Base-by-base conservation (phyloP, 2,113 vertebrate species). In the Leucoraja erinaceus region DNA sequence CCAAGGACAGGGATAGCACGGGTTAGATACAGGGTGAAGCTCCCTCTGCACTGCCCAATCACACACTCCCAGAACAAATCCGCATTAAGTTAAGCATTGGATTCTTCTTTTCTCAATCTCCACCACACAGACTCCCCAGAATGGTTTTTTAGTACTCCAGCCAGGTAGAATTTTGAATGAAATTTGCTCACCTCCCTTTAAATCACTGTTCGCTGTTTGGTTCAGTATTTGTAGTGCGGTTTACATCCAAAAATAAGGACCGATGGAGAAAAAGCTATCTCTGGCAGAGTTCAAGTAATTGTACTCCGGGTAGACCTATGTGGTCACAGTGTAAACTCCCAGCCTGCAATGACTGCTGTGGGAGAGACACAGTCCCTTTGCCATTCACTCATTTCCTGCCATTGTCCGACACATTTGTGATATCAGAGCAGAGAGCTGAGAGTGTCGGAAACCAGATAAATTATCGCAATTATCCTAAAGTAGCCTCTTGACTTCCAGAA, bases 381-480 rank as follows among this genome's bases (percentile, higher is more conserved):
- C 95, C 94, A 72, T 94, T 94, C 94, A 94, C 94, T 95, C 94
- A 94, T 95, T 97, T 98, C 97, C 97, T 98, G 97, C 96, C 96
- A 97, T 98, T 98, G 96, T 97, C 96, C 95, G 92, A 94, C 94
- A 92, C 93, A 78, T 95, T 94, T 94, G 93, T 94, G 93, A 94
- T 93, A 93, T 94, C 95, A 90, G 75, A 76, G 94, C 93, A 84
- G 93, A 94, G 93, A 94, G 93, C 94, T 94, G 93, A 94, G 96
- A 95, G 95, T 96, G 96, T 96, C 95, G 96, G 95, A 97, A 96
- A 94, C 94, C 93, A 96, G 96, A 97, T 96, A 96, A 96, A 95
- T 93, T 93, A 93, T 93, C 77, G 31, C 94, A 93, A 94, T 95
- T 96, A 94, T 94, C 20, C 63, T 61, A 91, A 70, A 91, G 63